phyloP scores from a whole-genome alignment of 2,113 vertebrate genomes.

The Euleptes europaea region DNA sequence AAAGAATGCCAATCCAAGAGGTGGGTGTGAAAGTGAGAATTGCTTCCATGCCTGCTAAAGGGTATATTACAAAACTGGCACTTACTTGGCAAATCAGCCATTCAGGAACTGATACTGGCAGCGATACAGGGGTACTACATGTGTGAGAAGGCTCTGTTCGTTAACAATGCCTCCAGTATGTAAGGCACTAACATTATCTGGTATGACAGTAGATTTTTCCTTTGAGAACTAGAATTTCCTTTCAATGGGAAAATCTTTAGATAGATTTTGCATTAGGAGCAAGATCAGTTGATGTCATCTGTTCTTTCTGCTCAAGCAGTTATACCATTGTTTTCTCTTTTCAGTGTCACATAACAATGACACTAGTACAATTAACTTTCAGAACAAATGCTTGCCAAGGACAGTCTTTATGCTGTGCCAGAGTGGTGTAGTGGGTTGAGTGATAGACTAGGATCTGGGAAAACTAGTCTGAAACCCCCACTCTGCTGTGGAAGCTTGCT shows the following conservation, averaged over 20 bases:
- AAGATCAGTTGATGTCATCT: conserved; percentile 41
- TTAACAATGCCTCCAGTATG: conserved; percentile 68
- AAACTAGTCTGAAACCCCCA: no score
- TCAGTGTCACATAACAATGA: neutral
- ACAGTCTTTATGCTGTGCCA: neutral
- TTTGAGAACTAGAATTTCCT: conserved; percentile 42
- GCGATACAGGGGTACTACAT: conserved; percentile 66
- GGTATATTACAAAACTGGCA: conserved; percentile 71
- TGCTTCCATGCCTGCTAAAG: conserved; percentile 64
- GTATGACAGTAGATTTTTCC: conserved; percentile 56
- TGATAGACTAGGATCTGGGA: no score
- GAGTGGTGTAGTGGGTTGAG: no score
- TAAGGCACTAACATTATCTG: conserved; percentile 51
- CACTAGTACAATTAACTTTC: neutral
- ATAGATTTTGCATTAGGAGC: neutral
- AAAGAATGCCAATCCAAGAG: conserved; percentile 68
- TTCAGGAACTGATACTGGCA: conserved; percentile 70
- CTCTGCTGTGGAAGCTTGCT: no score
- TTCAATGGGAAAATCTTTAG: neutral
- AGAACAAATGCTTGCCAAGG: neutral
- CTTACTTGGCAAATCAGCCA: conserved; percentile 72
- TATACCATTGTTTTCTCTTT: neutral
- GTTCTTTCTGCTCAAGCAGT: neutral
- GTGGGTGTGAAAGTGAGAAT: conserved; percentile 67
- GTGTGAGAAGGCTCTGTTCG: conserved; percentile 68